Conservation (phyloP, 2,888 invertebrate species). For the Nymphalis polychloros region DNA sequence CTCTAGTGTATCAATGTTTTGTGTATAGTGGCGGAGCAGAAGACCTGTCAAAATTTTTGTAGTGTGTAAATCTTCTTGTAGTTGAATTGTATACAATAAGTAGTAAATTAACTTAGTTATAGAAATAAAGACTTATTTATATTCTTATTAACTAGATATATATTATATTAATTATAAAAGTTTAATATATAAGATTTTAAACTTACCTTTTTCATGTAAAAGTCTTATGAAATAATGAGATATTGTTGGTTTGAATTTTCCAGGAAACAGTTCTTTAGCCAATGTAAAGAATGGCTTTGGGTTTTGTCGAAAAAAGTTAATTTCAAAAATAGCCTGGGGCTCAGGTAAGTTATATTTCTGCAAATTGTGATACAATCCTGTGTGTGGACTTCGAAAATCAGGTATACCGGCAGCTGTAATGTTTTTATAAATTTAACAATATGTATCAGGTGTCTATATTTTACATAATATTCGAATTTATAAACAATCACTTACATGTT, state of each 20-base stretch:
- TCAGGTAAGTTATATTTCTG: slow-evolving; percentile 94
- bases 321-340: slow-evolving; percentile 95
- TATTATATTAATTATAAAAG: not conserved
- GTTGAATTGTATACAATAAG: too few species aligned
- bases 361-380: slow-evolving; percentile 95
- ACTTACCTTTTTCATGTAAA: slow-evolving; percentile 88
- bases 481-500: slow-evolving; percentile 86
- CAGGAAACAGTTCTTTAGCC: slow-evolving; percentile 94
- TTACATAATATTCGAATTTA: not conserved
- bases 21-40: slow-evolving; percentile 88
- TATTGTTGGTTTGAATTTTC: slow-evolving; percentile 92
- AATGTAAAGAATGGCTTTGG: slow-evolving; percentile 96
- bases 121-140: not conserved
- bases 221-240: slow-evolving; percentile 95
- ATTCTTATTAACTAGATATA: not conserved
- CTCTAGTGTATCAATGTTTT: slow-evolving; percentile 97
- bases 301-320: slow-evolving; percentile 92
- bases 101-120: not conserved
- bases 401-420: slow-evolving; percentile 95
- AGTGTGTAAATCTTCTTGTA: too few species aligned
- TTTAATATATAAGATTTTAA: not conserved
- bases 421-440: slow-evolving; percentile 10
- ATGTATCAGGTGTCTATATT: not conserved
- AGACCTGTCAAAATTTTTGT: slow-evolving; percentile 63
- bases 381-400: slow-evolving; percentile 96